phyloP scores from a whole-genome alignment of 2,113 vertebrate genomes.

The Phoxinus phoxinus region DNA sequence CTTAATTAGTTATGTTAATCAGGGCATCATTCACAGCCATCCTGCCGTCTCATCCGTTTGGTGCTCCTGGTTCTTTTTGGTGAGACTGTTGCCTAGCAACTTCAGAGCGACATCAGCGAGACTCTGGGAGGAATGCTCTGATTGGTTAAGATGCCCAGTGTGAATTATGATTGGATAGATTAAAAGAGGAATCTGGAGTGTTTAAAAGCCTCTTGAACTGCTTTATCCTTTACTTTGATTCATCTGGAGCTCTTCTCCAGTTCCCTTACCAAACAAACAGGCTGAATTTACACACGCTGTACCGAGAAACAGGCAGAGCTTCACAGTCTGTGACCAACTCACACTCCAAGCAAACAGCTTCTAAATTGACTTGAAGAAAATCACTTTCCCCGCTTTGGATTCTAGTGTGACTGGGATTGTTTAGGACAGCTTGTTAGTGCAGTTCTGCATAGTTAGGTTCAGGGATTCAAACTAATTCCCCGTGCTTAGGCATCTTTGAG shows the following conservation, averaged over 20 bases:
- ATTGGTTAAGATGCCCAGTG: background rate
- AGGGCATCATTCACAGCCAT: slow-evolving; percentile 39
- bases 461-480: background rate
- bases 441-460: background rate
- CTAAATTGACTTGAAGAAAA: background rate
- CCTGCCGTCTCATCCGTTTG: background rate
- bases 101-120: slow-evolving; percentile 11
- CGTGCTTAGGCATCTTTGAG: background rate
- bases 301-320: background rate
- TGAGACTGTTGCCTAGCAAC: slow-evolving; percentile 38
- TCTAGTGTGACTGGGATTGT: background rate
- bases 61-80: slow-evolving; percentile 12
- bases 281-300: background rate
- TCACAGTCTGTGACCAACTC: background rate
- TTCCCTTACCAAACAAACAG: background rate
- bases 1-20: slow-evolving; percentile 62
- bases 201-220: background rate
- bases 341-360: background rate
- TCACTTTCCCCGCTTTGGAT: background rate
- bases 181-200: background rate
- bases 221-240: background rate
- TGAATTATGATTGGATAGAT: background rate
- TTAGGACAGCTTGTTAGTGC: background rate
- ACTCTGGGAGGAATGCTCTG: background rate
- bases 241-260: slow-evolving; percentile 10